Evolutionary conservation across 1,140 invertebrate genomes (phyloP).

Genomic region (Penaeus chinensis): DNA sequence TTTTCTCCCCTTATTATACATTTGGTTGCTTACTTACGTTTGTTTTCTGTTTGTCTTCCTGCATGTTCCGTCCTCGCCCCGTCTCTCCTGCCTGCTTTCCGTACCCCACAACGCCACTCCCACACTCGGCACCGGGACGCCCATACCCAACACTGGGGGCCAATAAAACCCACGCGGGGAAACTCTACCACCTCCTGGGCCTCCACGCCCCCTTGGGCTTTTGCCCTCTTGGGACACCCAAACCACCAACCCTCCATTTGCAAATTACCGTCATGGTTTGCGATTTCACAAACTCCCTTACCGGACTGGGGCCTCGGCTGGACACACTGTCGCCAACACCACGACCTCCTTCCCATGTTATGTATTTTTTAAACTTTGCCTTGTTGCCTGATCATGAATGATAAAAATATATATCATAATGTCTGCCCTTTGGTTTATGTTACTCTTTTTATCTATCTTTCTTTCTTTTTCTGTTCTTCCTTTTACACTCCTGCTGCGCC

Average conservation of each 20-base stretch:
- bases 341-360: too few relatives aligned
- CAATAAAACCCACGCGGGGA: background rate
- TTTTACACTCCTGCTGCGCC: too few relatives aligned
- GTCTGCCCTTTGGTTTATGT: too few relatives aligned
- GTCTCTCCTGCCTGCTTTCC: conserved; percentile 52
- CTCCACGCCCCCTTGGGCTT: background rate
- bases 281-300: conserved; percentile 31
- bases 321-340: conserved; percentile 21
- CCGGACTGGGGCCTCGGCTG: conserved; percentile 43
- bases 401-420: too few relatives aligned
- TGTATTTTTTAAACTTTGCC: too few relatives aligned
- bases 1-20: background rate
- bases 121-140: conserved; percentile 42
- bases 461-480: too few relatives aligned
- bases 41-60: conserved; percentile 45
- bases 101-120: conserved; percentile 38
- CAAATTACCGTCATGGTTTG: conserved; percentile 1
- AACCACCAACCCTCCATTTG: too few relatives aligned
- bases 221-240: too few relatives aligned
- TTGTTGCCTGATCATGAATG: too few relatives aligned
- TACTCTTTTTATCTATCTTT: too few relatives aligned
- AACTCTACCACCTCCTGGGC: conserved; percentile 20
- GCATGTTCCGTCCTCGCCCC: conserved; percentile 51
- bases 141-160: conserved; percentile 27
- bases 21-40: conserved; percentile 37